phyloP scores from a whole-genome alignment of 2,888 invertebrate genomes.

The Xanthorhoe spadicearia region DNA sequence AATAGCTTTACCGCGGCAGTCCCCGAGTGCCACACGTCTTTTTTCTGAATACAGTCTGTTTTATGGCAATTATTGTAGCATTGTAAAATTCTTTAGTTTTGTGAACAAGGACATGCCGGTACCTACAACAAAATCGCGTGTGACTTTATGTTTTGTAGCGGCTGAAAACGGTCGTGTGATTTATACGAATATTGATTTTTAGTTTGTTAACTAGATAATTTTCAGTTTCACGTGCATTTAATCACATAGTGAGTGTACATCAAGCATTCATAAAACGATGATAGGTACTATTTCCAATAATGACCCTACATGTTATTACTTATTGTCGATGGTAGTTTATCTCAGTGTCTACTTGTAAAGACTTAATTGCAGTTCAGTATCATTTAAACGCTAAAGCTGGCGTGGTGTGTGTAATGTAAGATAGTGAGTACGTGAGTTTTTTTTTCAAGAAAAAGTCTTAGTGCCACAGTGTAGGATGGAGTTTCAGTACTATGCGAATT shows the following conservation, averaged over 20 bases:
- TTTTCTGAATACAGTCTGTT: not conserved
- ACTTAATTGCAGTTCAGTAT: conserved; percentile 73
- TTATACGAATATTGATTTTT: conserved; percentile 4
- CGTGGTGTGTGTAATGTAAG: conserved; percentile 56
- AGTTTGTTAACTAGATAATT: not conserved
- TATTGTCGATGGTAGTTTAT: conserved; percentile 68
- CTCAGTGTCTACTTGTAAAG: conserved; percentile 66
- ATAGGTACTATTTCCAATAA: conserved; percentile 41
- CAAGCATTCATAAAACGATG: conserved; percentile 4
- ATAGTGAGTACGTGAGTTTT: conserved; percentile 47
- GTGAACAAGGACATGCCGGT: conserved; percentile 4
- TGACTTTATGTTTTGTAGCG: conserved; percentile 21
- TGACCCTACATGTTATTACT: conserved; percentile 61
- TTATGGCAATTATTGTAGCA: not conserved
- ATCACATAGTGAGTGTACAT: not conserved
- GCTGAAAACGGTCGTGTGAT: conserved; percentile 18
- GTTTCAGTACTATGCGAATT: conserved; percentile 78
- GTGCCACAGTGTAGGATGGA: conserved; percentile 64
- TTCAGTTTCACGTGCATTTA: conserved; percentile 1
- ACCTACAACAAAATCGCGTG: conserved; percentile 9
- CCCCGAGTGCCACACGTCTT: conserved; percentile 3
- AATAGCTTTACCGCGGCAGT: no score
- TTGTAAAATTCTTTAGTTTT: conserved; percentile 15
- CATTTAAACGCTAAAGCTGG: conserved; percentile 62
- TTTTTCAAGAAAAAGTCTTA: conserved; percentile 44